A percentile compares a stretch with the other conserved stretches of the same genome.
These are phyloP conservation scores for Serrognathus titanus DNA, from an alignment of 2,888 invertebrate genomes.

Conservation along the genomic window DNA sequence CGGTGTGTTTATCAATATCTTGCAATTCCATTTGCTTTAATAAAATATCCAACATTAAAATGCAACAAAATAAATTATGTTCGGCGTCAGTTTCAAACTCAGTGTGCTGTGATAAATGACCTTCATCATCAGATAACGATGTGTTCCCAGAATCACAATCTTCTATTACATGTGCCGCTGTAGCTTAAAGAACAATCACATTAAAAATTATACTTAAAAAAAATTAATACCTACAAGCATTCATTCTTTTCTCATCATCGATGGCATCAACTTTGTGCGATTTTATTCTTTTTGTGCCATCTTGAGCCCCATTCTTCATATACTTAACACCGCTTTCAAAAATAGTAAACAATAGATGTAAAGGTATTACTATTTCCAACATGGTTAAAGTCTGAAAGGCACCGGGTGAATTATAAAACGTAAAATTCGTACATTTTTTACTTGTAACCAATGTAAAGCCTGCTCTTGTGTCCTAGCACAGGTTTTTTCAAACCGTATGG, in stretches of 20 bases:
- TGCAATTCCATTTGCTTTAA: conserved; percentile 92
- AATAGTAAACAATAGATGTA: conserved; percentile 82
- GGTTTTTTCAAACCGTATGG: conserved; percentile 75
- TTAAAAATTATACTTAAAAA: background rate
- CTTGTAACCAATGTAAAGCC: conserved; percentile 85
- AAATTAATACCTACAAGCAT: background rate
- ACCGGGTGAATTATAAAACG: conserved; percentile 15
- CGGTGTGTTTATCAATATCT: conserved; percentile 76
- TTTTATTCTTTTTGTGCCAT: conserved; percentile 46
- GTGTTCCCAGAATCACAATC: conserved; percentile 64
- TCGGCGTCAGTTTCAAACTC: conserved; percentile 71
- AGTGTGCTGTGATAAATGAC: conserved; percentile 57
- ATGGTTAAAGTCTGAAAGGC: conserved; percentile 72
- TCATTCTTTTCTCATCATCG: background rate
- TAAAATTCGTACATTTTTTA: conserved; percentile 34
- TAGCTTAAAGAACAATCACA: conserved; percentile 25
- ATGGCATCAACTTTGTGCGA: conserved; percentile 41
- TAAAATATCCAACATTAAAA: conserved; percentile 92
- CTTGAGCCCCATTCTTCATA: conserved; percentile 58
- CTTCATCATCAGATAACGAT: conserved; percentile 67
- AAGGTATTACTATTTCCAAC: conserved; percentile 84
- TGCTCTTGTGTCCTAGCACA: conserved; percentile 82
- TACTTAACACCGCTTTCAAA: conserved; percentile 83
- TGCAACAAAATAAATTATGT: conserved; percentile 88
- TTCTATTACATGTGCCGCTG: conserved; percentile 61